These are phyloP conservation scores for Neotoma lepida DNA, from an alignment of 2,113 vertebrate genomes.

Conservation along the genomic window DNA sequence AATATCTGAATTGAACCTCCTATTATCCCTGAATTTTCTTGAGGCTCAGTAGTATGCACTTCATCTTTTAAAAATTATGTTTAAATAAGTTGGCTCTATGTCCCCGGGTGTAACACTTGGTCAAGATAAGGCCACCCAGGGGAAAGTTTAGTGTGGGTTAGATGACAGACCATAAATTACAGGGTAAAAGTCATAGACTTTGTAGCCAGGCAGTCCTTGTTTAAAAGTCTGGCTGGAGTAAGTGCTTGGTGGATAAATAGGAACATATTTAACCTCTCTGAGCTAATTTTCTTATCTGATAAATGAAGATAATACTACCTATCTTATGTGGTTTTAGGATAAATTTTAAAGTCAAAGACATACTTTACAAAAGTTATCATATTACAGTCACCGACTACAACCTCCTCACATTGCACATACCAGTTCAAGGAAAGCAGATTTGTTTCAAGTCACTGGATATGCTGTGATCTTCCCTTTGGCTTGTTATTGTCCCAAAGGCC, in stretches of 20 bases:
- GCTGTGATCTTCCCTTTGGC: conserved; percentile 21
- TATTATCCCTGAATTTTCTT: not conserved
- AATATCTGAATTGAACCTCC: not conserved
- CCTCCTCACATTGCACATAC: not conserved
- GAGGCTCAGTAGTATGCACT: not conserved
- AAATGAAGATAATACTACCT: conserved; percentile 35
- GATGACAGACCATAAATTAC: conserved; percentile 52
- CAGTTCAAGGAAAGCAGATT: conserved; percentile 17
- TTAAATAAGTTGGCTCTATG: conserved; percentile 12
- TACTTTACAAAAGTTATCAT: conserved; percentile 42
- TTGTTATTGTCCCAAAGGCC: not conserved
- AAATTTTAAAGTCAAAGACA: conserved; percentile 46
- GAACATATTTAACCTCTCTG: conserved; percentile 23
- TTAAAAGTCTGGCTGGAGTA: conserved; percentile 46
- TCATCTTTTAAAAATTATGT: conserved; percentile 39
- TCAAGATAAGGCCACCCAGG: conserved; percentile 54
- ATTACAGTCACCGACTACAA: not conserved
- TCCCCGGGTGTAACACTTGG: conserved; percentile 36
- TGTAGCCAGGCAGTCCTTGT: not conserved
- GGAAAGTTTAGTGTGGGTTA: not conserved
- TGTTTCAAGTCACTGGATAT: conserved; percentile 36
- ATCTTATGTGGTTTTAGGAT: conserved; percentile 11
- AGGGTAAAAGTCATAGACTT: conserved; percentile 51
- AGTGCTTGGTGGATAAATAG: conserved; percentile 32
- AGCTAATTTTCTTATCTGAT: conserved; percentile 58